Percentiles rank a stretch among this genome's conserved stretches.
These are phyloP conservation scores for Nomia melanderi DNA, from an alignment of 1,140 invertebrate genomes.

Conservation along the genomic window DNA sequence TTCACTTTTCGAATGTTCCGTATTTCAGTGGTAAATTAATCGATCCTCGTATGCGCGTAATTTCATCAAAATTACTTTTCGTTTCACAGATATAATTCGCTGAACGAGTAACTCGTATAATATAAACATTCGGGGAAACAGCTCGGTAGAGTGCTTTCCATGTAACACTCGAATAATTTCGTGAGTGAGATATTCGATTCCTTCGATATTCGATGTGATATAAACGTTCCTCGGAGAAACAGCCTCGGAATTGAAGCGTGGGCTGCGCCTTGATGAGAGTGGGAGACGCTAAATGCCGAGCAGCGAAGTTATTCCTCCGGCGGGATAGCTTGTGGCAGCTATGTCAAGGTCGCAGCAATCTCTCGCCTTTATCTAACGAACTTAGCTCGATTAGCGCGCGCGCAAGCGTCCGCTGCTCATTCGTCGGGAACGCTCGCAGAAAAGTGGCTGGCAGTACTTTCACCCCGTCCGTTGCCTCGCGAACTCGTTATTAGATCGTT, in stretches of 20 bases:
- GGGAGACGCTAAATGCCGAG: constrained; percentile 1
- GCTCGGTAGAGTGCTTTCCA: too few relatives aligned
- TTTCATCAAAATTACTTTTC: too few relatives aligned
- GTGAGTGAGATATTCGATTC: too few relatives aligned
- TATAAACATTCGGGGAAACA: too few relatives aligned
- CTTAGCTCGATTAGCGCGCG: constrained; percentile 21
- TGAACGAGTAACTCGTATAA: too few relatives aligned
- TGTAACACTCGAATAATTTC: too few relatives aligned
- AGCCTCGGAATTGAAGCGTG: background rate
- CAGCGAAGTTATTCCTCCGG: constrained; percentile 14
- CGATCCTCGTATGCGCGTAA: too few relatives aligned
- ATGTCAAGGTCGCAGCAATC: constrained; percentile 65
- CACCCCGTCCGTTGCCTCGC: background rate
- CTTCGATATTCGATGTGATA: too few relatives aligned
- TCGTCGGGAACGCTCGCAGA: background rate
- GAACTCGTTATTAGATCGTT: background rate
- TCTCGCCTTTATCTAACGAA: constrained; percentile 32
- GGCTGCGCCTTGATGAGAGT: background rate
- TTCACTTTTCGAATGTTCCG: too few relatives aligned
- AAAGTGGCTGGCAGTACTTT: constrained; percentile 18
- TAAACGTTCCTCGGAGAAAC: background rate
- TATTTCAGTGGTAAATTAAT: too few relatives aligned
- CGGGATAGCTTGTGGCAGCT: constrained; percentile 27
- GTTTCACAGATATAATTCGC: too few relatives aligned
- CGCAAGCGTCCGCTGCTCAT: constrained; percentile 7